Conservation (phyloP, 2,888 invertebrate genomes). For the Blastobasis adustella region DNA sequence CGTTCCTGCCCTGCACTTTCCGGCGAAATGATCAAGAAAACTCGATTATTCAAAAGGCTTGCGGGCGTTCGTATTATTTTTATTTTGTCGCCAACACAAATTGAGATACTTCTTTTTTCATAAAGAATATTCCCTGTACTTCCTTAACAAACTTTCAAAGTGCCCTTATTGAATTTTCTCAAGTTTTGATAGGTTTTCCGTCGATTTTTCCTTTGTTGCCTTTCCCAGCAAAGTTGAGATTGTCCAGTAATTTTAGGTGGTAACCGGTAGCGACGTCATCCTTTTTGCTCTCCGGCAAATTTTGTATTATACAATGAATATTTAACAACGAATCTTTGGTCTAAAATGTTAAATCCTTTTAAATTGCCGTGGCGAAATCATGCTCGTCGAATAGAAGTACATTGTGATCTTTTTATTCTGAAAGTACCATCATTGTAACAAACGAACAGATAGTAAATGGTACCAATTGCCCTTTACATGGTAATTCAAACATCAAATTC, state of each 20-base stretch:
- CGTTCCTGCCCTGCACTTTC: not conserved
- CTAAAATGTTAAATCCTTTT: too few species aligned
- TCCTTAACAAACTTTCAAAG: constrained; percentile 69
- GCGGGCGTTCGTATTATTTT: constrained; percentile 40
- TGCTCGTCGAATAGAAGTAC: too few species aligned
- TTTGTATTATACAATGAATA: too few species aligned
- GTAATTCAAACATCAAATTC: too few species aligned
- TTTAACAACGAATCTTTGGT: too few species aligned
- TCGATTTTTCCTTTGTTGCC: constrained; percentile 61
- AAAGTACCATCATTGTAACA: too few species aligned
- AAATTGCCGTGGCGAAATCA: too few species aligned
- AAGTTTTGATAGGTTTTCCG: constrained; percentile 74
- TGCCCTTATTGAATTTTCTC: constrained; percentile 73
- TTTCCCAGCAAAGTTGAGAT: constrained; percentile 45
- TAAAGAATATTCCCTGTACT: constrained; percentile 63
- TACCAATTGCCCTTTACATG: too few species aligned
- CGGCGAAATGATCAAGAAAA: constrained; percentile 39
- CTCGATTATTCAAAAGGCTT: constrained; percentile 36
- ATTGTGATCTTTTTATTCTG: too few species aligned
- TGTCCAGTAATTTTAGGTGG: constrained; percentile 51
- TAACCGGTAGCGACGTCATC: constrained; percentile 25
- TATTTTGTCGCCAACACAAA: constrained; percentile 61
- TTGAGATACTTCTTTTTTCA: constrained; percentile 53
- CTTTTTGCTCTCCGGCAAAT: too few species aligned
- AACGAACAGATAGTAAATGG: too few species aligned